Base-by-base conservation (phyloP, 1,140 invertebrate species). In the Tetramorium simillimum region DNA sequence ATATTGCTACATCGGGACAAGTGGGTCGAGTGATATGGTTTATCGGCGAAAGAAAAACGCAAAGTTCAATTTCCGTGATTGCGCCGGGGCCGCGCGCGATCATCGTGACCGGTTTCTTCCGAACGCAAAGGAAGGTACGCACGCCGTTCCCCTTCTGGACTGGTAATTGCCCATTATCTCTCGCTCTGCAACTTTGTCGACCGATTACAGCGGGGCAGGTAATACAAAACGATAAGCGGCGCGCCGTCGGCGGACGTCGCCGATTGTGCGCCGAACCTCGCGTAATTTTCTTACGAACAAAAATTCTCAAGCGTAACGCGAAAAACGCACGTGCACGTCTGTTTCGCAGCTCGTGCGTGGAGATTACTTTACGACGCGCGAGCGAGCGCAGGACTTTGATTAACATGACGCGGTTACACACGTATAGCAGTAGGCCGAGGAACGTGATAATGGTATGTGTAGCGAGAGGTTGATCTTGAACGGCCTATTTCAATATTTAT, bases 141-240 rank as follows among this genome's bases (percentile, higher is more conserved):
- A 33, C 53, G 28, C 56, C 24, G 16, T 58, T 72, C n/a, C 67
- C 37, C 67, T 82, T 73, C 67, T 33, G 18, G 24, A 40, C 49
- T 53, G 53, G 80, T 75, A 84, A 84, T 84, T 49, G 69, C 14
- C 53, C 40, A 75, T 62, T 84, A 84, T 82, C 80, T 82, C 67
- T 73, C 69, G 53, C 69, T 72, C 12, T 49, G 58, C 70, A 73
- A 88, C 80, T 58, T 73, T 53, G 69, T 58, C 18, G 24, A 6
- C 18, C 21, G 73, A 65, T 62, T 89, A 56, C 46, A 12, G 6
- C 6, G 14, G 43, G 14, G 4, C 3, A 33, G 40, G 12, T n/a
- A 46, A 49, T 60, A 56, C 14, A 28, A 28, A 56, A 56, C 28
- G 75, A 86, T 69, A 75, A 80, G 53, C n/a, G 28, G 16, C 75